phyloP scores from a whole-genome alignment of 1,140 invertebrate species.

The Dendroctonus ponderosae region DNA sequence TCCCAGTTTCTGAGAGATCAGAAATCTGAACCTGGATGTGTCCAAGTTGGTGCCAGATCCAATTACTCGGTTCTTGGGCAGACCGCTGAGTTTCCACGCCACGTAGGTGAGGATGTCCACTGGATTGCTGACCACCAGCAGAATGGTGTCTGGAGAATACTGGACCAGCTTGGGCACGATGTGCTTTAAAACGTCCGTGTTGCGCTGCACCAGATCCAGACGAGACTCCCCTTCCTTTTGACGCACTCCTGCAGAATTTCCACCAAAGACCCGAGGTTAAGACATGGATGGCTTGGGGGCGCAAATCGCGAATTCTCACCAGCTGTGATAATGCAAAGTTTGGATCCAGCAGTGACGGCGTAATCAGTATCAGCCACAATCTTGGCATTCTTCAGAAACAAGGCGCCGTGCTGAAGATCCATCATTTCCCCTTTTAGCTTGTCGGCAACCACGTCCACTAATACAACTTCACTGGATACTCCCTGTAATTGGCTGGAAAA shows the following conservation, averaged over 20 bases:
- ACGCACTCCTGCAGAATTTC: slow-evolving; percentile 58
- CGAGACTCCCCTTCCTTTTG: slow-evolving; percentile 85
- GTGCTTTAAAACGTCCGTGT: slow-evolving; percentile 84
- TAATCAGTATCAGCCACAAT: slow-evolving; percentile 80
- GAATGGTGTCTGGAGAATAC: slow-evolving; percentile 80
- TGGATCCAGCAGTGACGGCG: slow-evolving; percentile 71
- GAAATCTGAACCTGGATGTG: slow-evolving; percentile 84
- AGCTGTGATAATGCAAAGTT: slow-evolving; percentile 83
- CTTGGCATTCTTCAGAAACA: slow-evolving; percentile 77
- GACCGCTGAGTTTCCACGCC: slow-evolving; percentile 88
- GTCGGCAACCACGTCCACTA: slow-evolving; percentile 78
- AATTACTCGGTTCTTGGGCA: slow-evolving; percentile 82
- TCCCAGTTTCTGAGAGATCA: slow-evolving; percentile 76
- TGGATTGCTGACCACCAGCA: slow-evolving; percentile 89
- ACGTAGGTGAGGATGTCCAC: slow-evolving; percentile 90
- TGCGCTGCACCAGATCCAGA: slow-evolving; percentile 80
- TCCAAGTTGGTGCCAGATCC: slow-evolving; percentile 91
- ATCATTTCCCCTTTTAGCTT: slow-evolving; percentile 87
- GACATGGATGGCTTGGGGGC: neutral
- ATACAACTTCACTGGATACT: slow-evolving; percentile 75
- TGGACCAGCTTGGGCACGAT: slow-evolving; percentile 81
- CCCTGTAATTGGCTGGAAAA: slow-evolving; percentile 53
- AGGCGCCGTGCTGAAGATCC: slow-evolving; percentile 84
- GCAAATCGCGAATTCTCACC: slow-evolving; percentile 44
- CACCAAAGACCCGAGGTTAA: neutral